phyloP scores from a whole-genome alignment of 2,113 vertebrate genomes.

The Macaca nemestrina region DNA sequence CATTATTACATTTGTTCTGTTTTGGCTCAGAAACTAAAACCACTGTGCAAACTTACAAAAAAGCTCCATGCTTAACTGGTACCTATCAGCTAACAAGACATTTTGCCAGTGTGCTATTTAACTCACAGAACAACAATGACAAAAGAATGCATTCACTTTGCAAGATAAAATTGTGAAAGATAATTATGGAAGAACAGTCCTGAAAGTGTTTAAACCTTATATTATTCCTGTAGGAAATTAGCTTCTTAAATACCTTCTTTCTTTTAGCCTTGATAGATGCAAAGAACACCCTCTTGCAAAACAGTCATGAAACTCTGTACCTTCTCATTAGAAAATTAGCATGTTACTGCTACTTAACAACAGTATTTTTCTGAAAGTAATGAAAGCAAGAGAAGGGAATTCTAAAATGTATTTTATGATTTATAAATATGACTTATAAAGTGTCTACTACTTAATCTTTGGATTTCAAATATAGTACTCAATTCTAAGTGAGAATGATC shows the following conservation, averaged over 20 bases:
- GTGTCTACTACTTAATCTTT: not conserved
- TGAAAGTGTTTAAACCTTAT: not conserved
- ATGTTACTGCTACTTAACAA: not conserved
- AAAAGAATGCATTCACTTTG: conserved; percentile 51
- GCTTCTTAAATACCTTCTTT: conserved; percentile 54
- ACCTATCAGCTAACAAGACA: conserved; percentile 43
- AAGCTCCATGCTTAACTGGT: conserved; percentile 22
- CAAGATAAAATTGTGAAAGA: conserved; percentile 57
- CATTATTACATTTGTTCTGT: conserved; percentile 21
- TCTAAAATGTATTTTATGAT: not conserved
- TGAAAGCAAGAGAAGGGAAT: not conserved
- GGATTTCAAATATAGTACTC: not conserved
- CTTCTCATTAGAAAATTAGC: conserved; percentile 7
- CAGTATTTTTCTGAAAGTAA: not conserved
- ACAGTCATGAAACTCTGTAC: not conserved
- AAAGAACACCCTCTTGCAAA: not conserved
- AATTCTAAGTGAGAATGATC: not conserved
- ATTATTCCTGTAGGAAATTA: conserved; percentile 64
- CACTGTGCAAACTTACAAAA: conserved; percentile 17
- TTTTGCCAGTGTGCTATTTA: conserved; percentile 46
- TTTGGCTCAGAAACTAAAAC: conserved; percentile 48
- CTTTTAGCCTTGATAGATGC: not conserved
- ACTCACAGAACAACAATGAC: conserved; percentile 22
- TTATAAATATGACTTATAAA: not conserved
- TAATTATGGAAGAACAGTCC: conserved; percentile 45